phyloP scores from a whole-genome alignment of 2,113 vertebrate species.

The Rhabdomys dilectus region DNA sequence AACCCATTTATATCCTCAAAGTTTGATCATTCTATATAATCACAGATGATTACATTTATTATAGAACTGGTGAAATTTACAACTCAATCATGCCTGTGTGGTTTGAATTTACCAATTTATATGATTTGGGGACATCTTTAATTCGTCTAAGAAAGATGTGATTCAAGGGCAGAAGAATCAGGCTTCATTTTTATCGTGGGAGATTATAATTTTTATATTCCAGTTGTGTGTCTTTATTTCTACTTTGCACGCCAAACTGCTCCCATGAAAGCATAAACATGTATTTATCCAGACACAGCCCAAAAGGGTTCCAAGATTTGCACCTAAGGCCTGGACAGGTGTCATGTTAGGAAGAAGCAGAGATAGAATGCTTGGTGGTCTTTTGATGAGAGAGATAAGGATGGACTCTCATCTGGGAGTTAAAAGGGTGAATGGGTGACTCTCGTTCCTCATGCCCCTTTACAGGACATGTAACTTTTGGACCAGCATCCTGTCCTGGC shows the following conservation, averaged over 20 bases:
- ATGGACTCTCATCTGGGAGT: too few species aligned
- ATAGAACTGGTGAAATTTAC: neutral
- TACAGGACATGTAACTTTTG: neutral
- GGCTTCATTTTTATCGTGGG: neutral
- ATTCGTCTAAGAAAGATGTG: constrained; percentile 36
- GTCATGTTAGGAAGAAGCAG: neutral
- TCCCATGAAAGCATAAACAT: neutral
- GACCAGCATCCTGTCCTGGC: neutral
- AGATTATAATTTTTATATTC: neutral
- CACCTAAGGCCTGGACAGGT: neutral
- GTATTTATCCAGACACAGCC: neutral
- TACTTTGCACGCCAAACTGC: neutral
- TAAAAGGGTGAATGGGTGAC: neutral
- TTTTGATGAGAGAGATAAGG: neutral
- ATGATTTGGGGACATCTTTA: neutral
- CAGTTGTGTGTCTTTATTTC: neutral
- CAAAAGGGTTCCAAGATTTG: neutral
- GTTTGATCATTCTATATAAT: neutral
- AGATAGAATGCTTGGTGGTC: neutral
- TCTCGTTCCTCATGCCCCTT: neutral
- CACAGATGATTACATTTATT: constrained; percentile 9
- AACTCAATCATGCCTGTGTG: constrained; percentile 14
- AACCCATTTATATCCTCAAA: neutral
- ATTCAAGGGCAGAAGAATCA: neutral
- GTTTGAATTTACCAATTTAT: neutral